Conservation (phyloP, 2,113 vertebrate species). For the Polypterus bichir region DNA sequence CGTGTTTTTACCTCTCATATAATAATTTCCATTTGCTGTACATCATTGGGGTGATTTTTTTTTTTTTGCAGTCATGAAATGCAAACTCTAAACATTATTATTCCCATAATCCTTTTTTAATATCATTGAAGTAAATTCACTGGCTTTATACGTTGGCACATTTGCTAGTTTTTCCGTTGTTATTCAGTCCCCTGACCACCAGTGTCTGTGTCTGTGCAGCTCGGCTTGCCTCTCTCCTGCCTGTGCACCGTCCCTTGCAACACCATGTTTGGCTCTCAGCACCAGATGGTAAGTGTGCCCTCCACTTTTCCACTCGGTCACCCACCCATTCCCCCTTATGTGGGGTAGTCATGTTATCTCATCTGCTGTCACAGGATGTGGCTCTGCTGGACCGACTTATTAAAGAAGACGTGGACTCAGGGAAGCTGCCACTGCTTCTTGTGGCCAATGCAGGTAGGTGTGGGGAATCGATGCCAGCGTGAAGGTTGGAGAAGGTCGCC, state of each 20-base stretch:
- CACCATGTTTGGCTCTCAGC: constrained; percentile 93
- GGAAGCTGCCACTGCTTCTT: constrained; percentile 75
- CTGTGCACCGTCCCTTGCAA: constrained; percentile 89
- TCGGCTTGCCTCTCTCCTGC: constrained; percentile 51
- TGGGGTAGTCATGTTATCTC: no score
- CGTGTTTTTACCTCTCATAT: no score
- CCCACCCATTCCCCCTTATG: no score
- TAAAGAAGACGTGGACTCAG: constrained; percentile 75
- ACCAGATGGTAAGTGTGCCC: constrained; percentile 76
- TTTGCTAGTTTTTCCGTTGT: no score
- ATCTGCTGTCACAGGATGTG: constrained; percentile 60
- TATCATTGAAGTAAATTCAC: no score
- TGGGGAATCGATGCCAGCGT: neutral
- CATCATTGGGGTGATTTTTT: no score
- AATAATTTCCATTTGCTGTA: no score
- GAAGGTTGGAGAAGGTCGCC: neutral
- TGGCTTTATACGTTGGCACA: no score
- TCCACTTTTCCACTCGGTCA: no score
- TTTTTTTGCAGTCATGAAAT: no score
- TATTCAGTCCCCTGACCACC: neutral
- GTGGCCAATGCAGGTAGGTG: constrained; percentile 84
- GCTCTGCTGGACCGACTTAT: constrained; percentile 85
- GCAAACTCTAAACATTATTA: no score
- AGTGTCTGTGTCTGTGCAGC: constrained; percentile 26
- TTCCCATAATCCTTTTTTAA: no score